Evolutionary conservation across 2,113 vertebrate species (phyloP), one percentile per base, ranked within the genome.

Genomic region (Podiceps cristatus): DNA sequence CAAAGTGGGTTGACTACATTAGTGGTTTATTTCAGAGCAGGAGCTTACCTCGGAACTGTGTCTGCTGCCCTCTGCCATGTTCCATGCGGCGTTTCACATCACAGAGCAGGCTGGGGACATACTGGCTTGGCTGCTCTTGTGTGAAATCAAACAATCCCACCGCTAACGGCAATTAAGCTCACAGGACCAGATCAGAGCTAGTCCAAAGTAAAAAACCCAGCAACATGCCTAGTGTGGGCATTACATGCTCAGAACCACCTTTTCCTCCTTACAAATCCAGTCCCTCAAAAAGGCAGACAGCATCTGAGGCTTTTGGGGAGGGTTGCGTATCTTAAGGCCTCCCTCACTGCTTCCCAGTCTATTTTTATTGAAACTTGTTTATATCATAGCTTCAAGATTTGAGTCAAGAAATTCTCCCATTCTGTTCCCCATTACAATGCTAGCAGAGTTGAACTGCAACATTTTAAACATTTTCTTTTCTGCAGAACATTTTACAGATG

Each of bases 191-290:
- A 75, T 42, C 10, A 81, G 52, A 88, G 28, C n/a, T 82, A 42
- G 23, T 44, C 16, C 47, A 33, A 68, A 75, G 49, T 8, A 66
- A 78, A 91, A 50, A 37, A 3, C 2, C 2, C 7, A 50, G 35
- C 37, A 64, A 24, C 9, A 5, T 52, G 18, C 7, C 28, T n/a
- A 68, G 18, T 0, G 0, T 27, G 28, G 52, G 20, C 0, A 0
- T 2, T 29, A 28, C 12, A 14, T 33, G 13, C 27, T 86, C 53
- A 53, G 40, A 60, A 79, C 16, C 37, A 42, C 5, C 24, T 63
- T 74, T 76, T 81, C 42, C 42, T 90, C 60, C 23, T 22, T 42
- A 8, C 11, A 77, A 77, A 85, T 7, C 2, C 28, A 60, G 25
- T 27, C 15, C 29, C 44, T 68, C 69, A 86, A 50, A 90, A 92